Conservation (phyloP, 2,113 vertebrate genomes). For the Pontoporia blainvillei region DNA sequence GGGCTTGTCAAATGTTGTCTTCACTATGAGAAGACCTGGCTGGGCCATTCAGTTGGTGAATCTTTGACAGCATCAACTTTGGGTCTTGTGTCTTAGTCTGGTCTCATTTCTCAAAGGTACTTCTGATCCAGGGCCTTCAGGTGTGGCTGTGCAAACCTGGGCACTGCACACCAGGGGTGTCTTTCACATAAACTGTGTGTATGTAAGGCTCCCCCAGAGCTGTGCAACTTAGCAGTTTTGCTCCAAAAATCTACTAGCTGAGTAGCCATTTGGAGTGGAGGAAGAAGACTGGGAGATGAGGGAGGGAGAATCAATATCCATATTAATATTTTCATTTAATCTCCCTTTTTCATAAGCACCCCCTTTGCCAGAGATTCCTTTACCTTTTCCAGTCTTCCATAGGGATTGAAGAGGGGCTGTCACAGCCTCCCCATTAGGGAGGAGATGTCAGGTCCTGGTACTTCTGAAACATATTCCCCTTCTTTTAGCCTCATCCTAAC, state of each 20-base stretch:
- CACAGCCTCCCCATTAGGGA: neutral
- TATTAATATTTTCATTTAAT: neutral
- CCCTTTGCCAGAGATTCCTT: neutral
- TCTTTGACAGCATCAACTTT: neutral
- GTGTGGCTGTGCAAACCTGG: neutral
- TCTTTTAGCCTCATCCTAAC: neutral
- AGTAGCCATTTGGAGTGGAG: neutral
- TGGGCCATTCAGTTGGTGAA: neutral
- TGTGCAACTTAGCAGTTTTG: neutral
- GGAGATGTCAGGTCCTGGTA: neutral
- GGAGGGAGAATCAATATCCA: neutral
- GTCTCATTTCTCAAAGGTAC: neutral
- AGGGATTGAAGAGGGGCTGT: neutral
- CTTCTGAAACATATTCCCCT: neutral
- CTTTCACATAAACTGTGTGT: neutral
- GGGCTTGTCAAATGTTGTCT: neutral
- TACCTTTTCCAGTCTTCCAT: neutral
- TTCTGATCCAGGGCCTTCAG: neutral
- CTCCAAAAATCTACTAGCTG: neutral
- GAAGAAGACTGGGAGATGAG: neutral
- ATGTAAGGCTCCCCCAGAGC: neutral
- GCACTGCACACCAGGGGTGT: neutral
- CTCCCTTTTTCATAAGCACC: neutral
- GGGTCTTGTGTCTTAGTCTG: neutral
- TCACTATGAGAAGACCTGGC: neutral